A percentile compares a stretch with the other conserved stretches of the same genome.
Evolutionary conservation across 2,888 invertebrate genomes (phyloP).

Genomic region (Cataglyphis rosenhaueri): DNA sequence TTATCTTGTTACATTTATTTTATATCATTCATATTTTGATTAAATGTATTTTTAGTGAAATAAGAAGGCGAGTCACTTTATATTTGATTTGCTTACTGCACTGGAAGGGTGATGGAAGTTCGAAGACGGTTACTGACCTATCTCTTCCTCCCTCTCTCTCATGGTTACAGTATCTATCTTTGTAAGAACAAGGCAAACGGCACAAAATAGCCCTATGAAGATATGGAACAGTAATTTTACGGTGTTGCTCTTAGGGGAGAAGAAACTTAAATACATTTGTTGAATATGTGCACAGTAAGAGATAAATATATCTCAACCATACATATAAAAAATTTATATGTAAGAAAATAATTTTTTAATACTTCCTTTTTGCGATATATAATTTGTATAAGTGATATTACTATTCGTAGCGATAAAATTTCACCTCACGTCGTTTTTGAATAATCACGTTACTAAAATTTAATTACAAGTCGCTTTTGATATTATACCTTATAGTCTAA

Average conservation of each 20-base stretch:
- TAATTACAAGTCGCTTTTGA: neutral
- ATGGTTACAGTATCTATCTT: constrained; percentile 39
- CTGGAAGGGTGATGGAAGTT: constrained; percentile 31
- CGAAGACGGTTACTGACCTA: constrained; percentile 63
- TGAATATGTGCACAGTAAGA: neutral
- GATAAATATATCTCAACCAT: neutral
- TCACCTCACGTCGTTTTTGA: constrained; percentile 8
- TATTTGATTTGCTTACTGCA: neutral
- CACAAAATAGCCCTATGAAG: constrained; percentile 12
- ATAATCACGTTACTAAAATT: neutral
- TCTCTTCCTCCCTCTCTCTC: constrained; percentile 29
- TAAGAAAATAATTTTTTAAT: neutral
- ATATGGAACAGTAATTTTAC: constrained; percentile 1
- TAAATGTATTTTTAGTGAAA: neutral
- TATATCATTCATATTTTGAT: neutral
- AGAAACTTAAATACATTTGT: neutral
- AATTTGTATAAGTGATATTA: neutral
- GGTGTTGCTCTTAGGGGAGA: neutral
- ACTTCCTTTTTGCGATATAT: neutral
- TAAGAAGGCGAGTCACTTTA: neutral
- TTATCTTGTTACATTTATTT: neutral
- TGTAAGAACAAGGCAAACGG: constrained; percentile 24
- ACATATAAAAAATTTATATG: neutral
- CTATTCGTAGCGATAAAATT: neutral
- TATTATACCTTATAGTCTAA: neutral